Evolutionary conservation across 2,888 invertebrate genomes (phyloP), one percentile per base, ranked within the genome.

Genomic region (Caradrina clavipalpis): DNA sequence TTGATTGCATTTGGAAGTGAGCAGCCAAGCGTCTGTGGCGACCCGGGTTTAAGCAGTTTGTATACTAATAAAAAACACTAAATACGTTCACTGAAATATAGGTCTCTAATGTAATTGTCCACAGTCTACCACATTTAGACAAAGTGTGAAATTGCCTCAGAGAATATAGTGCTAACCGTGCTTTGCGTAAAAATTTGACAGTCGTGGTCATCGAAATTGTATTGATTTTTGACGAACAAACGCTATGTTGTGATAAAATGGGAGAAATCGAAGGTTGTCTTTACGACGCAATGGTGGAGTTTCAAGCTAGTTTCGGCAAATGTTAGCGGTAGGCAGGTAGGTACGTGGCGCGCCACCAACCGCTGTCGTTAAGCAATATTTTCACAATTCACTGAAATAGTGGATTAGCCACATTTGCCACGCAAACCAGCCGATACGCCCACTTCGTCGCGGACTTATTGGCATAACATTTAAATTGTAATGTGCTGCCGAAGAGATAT

Each of bases 351-450:
- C 82, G 82, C 86, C 87, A 86, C 86, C 85, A 86, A 82, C 85
- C 70, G 75, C 63, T 66, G 75, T 78, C 66, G 87, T 94, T 92
- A 84, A 78, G 88, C 88, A 94, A 95, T 86, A 82, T 92, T 94
- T 94, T 91, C 93, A 92, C 91, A 94, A 94, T 90, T 83, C 75
- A 80, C 85, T 90, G 91, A 92, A 93, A 92, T 90, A 89, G 87
- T 91, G 89, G 88, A 92, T 92, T 92, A 91, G 88, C 88, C 87
- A 88, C 88, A 90, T 89, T 89, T 84, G 86, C 88, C 75, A 88
- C 84, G 89, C 88, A 84, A 83, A 72, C 80, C 88, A 84, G 83
- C 73, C 80, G 82, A 81, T 83, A 86, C 85, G 86, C 84, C 87
- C 81, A 86, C 86, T 80, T 78, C 65, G 75, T 76, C 62, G 73